Base-by-base conservation (phyloP, 2,797 vertebrate species). In the Momotus momota region DNA sequence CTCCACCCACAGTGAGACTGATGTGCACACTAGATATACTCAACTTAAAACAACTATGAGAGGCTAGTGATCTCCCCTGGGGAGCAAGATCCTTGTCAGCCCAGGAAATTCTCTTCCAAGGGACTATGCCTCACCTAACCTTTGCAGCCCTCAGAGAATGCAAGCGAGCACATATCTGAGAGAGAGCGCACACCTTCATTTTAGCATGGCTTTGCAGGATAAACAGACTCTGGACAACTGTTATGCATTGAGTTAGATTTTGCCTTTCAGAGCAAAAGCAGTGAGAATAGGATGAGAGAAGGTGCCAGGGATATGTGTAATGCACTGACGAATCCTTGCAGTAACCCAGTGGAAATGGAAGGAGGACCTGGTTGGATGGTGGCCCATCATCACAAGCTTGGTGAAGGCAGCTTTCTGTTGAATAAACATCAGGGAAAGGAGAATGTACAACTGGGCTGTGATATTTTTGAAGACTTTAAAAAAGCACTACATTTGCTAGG, bases 131-230 rank as follows among this genome's bases (percentile, higher is more conserved):
- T 80, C n/a, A 23, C 20, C 31, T 62, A 52, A 45, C 25, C 16
- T 45, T 84, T 81, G 54, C 18, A 58, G 25, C 40, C 15, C 72
- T 77, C 65, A 71, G 49, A 81, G 41, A 18, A 25, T 67, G 10
- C 0, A 1, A 71, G 21, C 48, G 60, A 77, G 45, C 2, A 7
- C 54, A 62, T 19, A 17, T 0, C 2, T 23, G 49, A 0, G 38
- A 65, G 40, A 43, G 29, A 52, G 33, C 60, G 14, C 15, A 22
- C 41, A 65, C 9, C 14, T 90, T 54, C 29, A 23, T 67, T 92
- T 88, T 43, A 67, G 6, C 21, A 52, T 20, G 40, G n/a, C 58
- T 82, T 70, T 84, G 18, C 35, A 86, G 48, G 22, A 45, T 52
- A 80, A 85, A 67, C 6, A 41, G 70, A 14, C 18, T 79, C 57